These are phyloP conservation scores for Sminthurides bifidus DNA, from an alignment of 1,140 invertebrate genomes.

Conservation along the genomic window DNA sequence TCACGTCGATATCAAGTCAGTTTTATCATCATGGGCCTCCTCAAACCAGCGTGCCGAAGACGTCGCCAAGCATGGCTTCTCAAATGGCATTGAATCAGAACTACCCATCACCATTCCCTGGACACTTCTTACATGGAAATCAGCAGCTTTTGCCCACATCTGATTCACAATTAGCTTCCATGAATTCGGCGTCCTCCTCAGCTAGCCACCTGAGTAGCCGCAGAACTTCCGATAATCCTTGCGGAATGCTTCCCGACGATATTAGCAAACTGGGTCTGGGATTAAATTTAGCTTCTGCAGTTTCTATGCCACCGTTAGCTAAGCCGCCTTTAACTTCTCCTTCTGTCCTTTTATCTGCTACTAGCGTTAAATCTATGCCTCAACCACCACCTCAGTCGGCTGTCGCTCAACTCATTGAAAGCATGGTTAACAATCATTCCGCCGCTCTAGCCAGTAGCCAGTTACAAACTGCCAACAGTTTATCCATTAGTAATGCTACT, in stretches of 20 bases:
- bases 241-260: not conserved
- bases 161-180: too few species aligned
- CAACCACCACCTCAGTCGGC: conserved; percentile 24
- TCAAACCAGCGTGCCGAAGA: conserved; percentile 14
- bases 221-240: conserved; percentile 8
- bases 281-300: conserved; percentile 9
- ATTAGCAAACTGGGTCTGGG: too few species aligned
- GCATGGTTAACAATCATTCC: conserved; percentile 31
- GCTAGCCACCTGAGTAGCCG: too few species aligned
- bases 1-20: conserved; percentile 10
- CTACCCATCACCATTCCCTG: conserved; percentile 2
- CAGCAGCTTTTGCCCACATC: not conserved
- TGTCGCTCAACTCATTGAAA: conserved; percentile 31
- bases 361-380: conserved; percentile 15
- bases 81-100: not conserved
- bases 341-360: conserved; percentile 19
- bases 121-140: conserved; percentile 1
- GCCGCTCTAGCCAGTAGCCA: not conserved
- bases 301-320: conserved; percentile 25
- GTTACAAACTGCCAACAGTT: not conserved
- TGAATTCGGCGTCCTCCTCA: too few species aligned
- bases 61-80: conserved; percentile 9
- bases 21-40: conserved; percentile 14
- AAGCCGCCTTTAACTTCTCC: conserved; percentile 30
- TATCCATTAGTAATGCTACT: not conserved